phyloP scores from a whole-genome alignment of 2,113 vertebrate genomes.

The Rhinoderma darwinii region DNA sequence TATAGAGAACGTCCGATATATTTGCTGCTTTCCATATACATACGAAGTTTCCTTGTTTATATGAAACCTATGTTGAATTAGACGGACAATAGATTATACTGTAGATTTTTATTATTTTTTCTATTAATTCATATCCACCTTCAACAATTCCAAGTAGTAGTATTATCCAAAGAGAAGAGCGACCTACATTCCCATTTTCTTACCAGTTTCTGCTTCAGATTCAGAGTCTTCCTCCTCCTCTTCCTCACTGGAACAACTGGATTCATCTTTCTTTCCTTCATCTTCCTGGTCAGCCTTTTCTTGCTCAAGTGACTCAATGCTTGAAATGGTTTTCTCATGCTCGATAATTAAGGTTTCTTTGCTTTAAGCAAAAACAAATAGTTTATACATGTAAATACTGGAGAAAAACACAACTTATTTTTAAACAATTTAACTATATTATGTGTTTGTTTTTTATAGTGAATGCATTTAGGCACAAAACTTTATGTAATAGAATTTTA shows the following conservation, averaged over 20 bases:
- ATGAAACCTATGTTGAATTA: no score
- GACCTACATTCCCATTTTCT: not conserved
- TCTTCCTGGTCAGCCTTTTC: conserved; percentile 93
- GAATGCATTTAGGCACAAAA: not conserved
- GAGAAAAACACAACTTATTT: not conserved
- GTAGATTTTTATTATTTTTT: no score
- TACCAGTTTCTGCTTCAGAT: conserved; percentile 96
- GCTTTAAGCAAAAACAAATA: conserved; percentile 66
- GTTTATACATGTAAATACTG: no score
- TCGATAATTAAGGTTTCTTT: conserved; percentile 94
- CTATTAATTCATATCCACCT: no score
- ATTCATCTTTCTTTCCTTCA: conserved; percentile 97
- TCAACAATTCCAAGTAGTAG: no score
- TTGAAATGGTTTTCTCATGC: conserved; percentile 86
- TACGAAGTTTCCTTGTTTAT: no score
- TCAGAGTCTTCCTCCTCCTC: conserved; percentile 98
- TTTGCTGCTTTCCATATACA: no score
- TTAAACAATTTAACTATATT: no score
- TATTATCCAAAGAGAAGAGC: no score
- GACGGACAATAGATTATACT: no score
- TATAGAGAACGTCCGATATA: no score
- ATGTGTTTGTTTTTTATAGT: not conserved
- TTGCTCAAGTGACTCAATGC: conserved; percentile 90
- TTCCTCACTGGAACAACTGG: conserved; percentile 98
- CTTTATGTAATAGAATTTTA: no score